These are phyloP conservation scores for Rhinolophus ferrumequinum DNA, from an alignment of 2,113 vertebrate species.

Conservation along the genomic window DNA sequence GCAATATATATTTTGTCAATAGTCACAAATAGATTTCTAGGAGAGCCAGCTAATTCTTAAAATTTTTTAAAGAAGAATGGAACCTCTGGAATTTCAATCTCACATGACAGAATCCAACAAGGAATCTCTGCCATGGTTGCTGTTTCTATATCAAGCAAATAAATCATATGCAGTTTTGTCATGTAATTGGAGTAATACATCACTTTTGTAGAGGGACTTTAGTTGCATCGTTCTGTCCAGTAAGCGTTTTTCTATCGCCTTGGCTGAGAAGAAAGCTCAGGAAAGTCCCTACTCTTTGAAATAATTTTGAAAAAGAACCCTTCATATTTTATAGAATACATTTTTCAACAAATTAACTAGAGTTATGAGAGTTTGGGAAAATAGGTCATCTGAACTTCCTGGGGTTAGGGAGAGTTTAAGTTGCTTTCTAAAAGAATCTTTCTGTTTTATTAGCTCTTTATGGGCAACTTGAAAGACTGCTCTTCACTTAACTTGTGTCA, in stretches of 20 bases:
- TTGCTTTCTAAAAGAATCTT: conserved; percentile 41
- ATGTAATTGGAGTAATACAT: conserved; percentile 66
- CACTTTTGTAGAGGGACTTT: conserved; percentile 57
- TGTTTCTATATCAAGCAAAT: conserved; percentile 48
- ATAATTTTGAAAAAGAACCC: conserved; percentile 76
- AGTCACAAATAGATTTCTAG: conserved; percentile 46
- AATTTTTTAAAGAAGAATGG: conserved; percentile 38
- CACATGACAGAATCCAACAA: conserved; percentile 60
- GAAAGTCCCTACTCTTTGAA: conserved; percentile 67
- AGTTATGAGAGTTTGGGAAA: conserved; percentile 66
- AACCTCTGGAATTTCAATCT: conserved; percentile 70
- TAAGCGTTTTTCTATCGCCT: conserved; percentile 68
- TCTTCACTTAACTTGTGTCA: neutral
- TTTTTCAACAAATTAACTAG: conserved; percentile 70
- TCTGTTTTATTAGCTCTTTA: neutral
- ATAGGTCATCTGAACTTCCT: conserved; percentile 50
- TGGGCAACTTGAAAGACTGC: neutral
- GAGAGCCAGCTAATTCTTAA: conserved; percentile 42
- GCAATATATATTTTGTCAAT: conserved; percentile 48
- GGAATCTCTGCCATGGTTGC: conserved; percentile 4
- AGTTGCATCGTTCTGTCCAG: conserved; percentile 27
- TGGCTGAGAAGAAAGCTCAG: conserved; percentile 68
- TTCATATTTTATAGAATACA: conserved; percentile 66
- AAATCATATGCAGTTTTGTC: conserved; percentile 47
- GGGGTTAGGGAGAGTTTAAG: conserved; percentile 60